These are phyloP conservation scores for Chascanopsetta lugubris DNA, from an alignment of 2,113 vertebrate genomes.

Conservation along the genomic window DNA sequence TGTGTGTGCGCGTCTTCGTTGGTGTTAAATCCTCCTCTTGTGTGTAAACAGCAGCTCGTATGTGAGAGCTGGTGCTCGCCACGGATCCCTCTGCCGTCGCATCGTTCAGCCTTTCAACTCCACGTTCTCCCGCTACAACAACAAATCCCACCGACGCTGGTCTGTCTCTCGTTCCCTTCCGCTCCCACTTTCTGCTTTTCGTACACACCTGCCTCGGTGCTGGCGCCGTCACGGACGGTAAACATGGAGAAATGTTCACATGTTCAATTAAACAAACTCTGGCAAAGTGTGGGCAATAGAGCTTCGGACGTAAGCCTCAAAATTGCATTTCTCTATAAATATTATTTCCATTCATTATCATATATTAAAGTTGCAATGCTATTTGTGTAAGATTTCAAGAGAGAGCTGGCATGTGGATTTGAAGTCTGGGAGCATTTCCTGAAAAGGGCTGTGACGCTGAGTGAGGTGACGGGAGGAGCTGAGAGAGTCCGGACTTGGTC, in stretches of 20 bases:
- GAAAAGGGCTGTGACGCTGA: no score
- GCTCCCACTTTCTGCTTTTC: slow-evolving; percentile 55
- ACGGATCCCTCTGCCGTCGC: slow-evolving; percentile 64
- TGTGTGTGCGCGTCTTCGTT: slow-evolving; percentile 37
- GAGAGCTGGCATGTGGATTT: not conserved
- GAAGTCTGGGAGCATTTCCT: not conserved
- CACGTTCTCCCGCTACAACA: slow-evolving; percentile 54
- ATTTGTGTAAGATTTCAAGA: not conserved
- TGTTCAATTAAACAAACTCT: slow-evolving; percentile 5
- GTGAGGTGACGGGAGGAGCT: no score
- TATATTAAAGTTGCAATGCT: not conserved
- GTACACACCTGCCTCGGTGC: slow-evolving; percentile 11
- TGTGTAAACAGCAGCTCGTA: slow-evolving; percentile 65
- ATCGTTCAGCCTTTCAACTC: slow-evolving; percentile 67
- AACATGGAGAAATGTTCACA: slow-evolving; percentile 15
- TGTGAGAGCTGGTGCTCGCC: slow-evolving; percentile 61
- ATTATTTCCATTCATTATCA: not conserved
- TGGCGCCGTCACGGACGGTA: slow-evolving; percentile 4
- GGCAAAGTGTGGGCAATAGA: slow-evolving; percentile 1
- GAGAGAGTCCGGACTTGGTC: no score
- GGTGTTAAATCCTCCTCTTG: slow-evolving; percentile 69
- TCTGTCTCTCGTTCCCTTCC: slow-evolving; percentile 49
- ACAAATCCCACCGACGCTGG: slow-evolving; percentile 57
- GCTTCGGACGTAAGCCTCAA: not conserved
- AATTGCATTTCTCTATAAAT: not conserved